Percentiles rank a stretch among this genome's conserved stretches.
These are phyloP conservation scores for Pithys albifrons DNA, from an alignment of 2,113 vertebrate species.

Conservation along the genomic window DNA sequence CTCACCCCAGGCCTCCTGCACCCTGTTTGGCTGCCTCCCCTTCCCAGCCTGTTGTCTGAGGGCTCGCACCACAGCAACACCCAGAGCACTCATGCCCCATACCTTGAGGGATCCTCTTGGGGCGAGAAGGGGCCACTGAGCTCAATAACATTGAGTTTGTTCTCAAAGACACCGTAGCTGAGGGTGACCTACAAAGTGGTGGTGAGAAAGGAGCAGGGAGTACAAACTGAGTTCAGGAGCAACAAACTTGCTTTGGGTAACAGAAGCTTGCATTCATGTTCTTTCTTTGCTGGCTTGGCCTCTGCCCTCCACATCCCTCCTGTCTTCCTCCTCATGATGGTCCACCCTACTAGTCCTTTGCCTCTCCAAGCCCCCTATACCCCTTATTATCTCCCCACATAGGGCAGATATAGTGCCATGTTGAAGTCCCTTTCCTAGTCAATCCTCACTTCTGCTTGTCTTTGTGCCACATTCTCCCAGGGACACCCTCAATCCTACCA, in stretches of 20 bases:
- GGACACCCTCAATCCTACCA: not conserved
- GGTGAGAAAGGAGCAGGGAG: not conserved
- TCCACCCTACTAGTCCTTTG: not conserved
- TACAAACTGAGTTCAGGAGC: not conserved
- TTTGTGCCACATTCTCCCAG: not conserved
- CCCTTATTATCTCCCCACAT: not conserved
- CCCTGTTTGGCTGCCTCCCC: not conserved
- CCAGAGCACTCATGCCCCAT: not conserved
- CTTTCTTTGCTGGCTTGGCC: not conserved
- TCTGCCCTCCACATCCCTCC: not conserved
- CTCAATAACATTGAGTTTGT: slow-evolving; percentile 87
- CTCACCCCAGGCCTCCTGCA: not conserved
- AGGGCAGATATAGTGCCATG: not conserved
- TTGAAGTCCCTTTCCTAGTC: not conserved
- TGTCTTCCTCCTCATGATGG: not conserved
- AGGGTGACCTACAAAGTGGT: slow-evolving; percentile 85
- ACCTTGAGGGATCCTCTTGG: slow-evolving; percentile 88
- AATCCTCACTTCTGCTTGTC: not conserved
- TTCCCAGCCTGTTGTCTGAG: not conserved
- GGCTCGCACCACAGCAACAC: not conserved
- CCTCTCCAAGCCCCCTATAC: not conserved
- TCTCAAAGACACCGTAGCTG: slow-evolving; percentile 89
- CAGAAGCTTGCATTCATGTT: not conserved
- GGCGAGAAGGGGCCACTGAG: slow-evolving; percentile 82
- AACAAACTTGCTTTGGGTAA: not conserved